Evolutionary conservation across 2,888 invertebrate species (phyloP).

Genomic region (Stenoptilia bipunctidactyla): DNA sequence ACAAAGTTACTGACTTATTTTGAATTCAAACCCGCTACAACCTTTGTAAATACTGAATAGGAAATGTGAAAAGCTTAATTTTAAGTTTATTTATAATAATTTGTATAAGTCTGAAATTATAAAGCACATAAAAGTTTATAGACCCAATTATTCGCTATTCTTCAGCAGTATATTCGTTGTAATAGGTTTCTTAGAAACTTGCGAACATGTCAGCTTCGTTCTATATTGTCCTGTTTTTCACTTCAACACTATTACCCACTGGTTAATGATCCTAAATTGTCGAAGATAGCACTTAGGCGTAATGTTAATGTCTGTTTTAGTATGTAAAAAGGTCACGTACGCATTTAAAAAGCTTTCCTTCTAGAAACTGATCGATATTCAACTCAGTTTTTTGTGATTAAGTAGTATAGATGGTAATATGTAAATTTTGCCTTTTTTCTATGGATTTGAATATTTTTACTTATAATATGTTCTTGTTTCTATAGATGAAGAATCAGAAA

Average conservation of each 20-base stretch:
- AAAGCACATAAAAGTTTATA: too few relatives aligned
- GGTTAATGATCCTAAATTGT: constrained; percentile 32
- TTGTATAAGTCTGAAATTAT: too few relatives aligned
- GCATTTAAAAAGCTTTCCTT: constrained; percentile 13
- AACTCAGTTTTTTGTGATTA: neutral
- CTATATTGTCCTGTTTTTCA: constrained; percentile 18
- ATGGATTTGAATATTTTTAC: neutral
- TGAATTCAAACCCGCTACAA: too few relatives aligned
- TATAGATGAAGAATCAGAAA: constrained; percentile 73
- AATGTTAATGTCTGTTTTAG: constrained; percentile 19
- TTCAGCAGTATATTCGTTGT: constrained; percentile 6
- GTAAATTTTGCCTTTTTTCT: neutral
- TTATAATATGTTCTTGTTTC: constrained; percentile 3
- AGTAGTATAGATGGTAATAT: too few relatives aligned
- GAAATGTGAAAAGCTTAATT: too few relatives aligned
- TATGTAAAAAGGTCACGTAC: constrained; percentile 25
- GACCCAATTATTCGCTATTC: too few relatives aligned
- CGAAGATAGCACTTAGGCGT: constrained; percentile 23
- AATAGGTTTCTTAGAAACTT: constrained; percentile 22
- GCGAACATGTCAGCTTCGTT: constrained; percentile 10
- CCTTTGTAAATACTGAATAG: too few relatives aligned
- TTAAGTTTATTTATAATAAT: too few relatives aligned
- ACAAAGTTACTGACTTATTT: too few relatives aligned
- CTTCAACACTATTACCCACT: constrained; percentile 20
- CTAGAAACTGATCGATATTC: constrained; percentile 6